Evolutionary conservation across 2,113 vertebrate genomes (phyloP).

Genomic region (Crypturellus undulatus): DNA sequence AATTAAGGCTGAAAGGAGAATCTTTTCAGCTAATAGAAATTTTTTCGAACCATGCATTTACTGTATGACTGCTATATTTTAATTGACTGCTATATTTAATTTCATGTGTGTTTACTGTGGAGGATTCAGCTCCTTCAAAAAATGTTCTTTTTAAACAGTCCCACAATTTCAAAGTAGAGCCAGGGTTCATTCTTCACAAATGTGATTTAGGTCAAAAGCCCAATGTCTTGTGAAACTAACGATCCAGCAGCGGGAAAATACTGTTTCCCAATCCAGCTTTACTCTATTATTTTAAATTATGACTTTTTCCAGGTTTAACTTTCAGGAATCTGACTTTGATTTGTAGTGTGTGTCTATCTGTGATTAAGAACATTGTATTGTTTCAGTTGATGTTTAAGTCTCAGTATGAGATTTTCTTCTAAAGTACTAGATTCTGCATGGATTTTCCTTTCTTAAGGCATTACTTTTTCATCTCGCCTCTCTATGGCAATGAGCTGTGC

Average conservation of each 20-base stretch:
- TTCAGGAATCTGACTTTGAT: background rate
- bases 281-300: background rate
- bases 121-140: background rate
- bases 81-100: background rate
- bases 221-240: background rate
- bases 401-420: background rate
- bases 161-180: background rate
- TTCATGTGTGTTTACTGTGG: background rate
- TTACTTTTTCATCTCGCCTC: constrained; percentile 31
- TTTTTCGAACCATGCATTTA: background rate
- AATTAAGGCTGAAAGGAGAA: background rate
- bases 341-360: background rate
- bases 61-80: background rate
- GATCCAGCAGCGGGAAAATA: background rate
- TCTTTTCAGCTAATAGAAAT: background rate
- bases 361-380: background rate
- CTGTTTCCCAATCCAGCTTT: background rate
- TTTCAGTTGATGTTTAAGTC: background rate
- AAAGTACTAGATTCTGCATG: background rate
- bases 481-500: background rate
- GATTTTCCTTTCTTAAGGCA: background rate
- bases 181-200: background rate
- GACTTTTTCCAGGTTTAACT: background rate
- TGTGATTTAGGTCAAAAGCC: background rate
- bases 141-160: background rate